phyloP scores from a whole-genome alignment of 2,888 invertebrate genomes.

The Xestia xanthographa region DNA sequence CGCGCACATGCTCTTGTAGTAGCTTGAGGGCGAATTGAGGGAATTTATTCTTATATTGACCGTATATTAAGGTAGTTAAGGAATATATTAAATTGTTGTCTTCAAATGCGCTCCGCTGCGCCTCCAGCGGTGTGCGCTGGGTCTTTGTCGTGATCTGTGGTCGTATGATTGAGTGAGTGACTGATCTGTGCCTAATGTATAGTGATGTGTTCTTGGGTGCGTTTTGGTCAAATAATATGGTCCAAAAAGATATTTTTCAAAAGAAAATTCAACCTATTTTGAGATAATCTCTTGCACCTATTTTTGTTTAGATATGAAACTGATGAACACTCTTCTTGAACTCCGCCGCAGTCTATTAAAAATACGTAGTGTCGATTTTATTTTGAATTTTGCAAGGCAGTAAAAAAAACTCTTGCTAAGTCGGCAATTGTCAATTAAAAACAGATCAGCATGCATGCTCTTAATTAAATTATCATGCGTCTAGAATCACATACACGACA shows the following conservation, averaged over 20 bases:
- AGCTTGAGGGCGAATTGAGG: too few relatives aligned
- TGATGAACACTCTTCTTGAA: neutral
- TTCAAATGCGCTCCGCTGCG: too few relatives aligned
- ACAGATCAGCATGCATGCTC: conserved; percentile 1
- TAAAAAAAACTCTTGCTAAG: neutral
- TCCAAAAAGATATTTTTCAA: neutral
- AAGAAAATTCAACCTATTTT: neutral
- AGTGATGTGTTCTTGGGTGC: neutral
- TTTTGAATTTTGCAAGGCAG: neutral
- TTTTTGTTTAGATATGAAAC: neutral
- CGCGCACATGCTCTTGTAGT: too few relatives aligned
- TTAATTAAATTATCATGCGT: conserved; percentile 48
- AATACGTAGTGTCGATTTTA: neutral
- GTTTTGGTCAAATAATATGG: neutral
- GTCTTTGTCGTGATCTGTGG: neutral
- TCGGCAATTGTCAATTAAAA: conserved; percentile 1
- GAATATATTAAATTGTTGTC: too few relatives aligned
- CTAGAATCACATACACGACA: conserved; percentile 36
- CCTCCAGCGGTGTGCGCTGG: too few relatives aligned
- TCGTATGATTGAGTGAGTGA: neutral
- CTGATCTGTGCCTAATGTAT: neutral
- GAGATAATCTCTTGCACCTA: too few relatives aligned
- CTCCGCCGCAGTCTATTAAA: neutral
- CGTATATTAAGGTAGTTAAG: too few relatives aligned
- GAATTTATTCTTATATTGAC: too few relatives aligned